Evolutionary conservation across 2,888 invertebrate genomes (phyloP), one percentile per base, ranked within the genome.

Genomic region (Torymus tubicola): DNA sequence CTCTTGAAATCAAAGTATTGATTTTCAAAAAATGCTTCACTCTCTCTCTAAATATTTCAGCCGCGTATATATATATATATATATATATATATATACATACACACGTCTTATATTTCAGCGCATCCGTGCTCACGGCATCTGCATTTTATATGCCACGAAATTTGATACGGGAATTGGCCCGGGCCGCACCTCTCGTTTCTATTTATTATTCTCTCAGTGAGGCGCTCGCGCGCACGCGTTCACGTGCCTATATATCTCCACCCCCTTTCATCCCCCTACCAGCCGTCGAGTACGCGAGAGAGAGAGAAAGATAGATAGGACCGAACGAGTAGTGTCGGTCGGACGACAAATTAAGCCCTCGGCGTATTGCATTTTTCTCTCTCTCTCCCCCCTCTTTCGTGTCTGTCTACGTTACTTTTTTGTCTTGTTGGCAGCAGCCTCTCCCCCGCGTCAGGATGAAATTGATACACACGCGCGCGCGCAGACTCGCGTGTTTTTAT

Each of bases 151-250:
- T 16, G 11, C n/a, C 60, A 16, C 61, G 61, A 61, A 71, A 58
- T 71, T 71, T 61, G 61, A 71, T 31, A 60, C 16, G 61, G n/a
- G 21, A 72, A 72, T 61, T 71, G 52, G 58, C 50, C n/a, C 24
- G 5, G 31, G 31, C 31, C 31, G 31, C 31, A 12, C n/a, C 53
- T 24, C 53, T 24, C 50, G n/a, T 52, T 71, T 71, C 61, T 63
- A 72, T 72, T 72, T 72, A 63, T 72, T 72, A 72, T 72, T 72
- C 72, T 63, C 21, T 63, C 53, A 63, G 72, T 24, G 72, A 61
- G n/a, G 53, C 18, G 16, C 18, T 11, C 24, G 24, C 12, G 4
- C 16, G n/a, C n/a, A 13, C 58, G 57, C 31, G 31, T 31, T 31
- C 31, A 31, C 31, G 31, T 31, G 31, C 31, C 31, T 31, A 31